Base-by-base conservation (phyloP, 1,140 invertebrate species). In the Bombus superbus region DNA sequence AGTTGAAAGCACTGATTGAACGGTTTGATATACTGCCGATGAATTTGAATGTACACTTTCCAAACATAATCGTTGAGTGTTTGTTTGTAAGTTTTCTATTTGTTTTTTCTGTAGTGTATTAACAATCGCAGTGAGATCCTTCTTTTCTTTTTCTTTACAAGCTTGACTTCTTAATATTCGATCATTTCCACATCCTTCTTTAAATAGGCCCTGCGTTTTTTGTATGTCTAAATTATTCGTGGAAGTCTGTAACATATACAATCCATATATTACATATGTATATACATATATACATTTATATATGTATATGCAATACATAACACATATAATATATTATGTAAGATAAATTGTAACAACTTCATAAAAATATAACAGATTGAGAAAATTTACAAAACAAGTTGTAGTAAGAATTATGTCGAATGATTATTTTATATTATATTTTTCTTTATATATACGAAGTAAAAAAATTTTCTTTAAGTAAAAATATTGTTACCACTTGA, bases 61-160 rank as follows among this genome's bases (percentile, higher is more conserved):
- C n/a, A 96, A 91, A 53, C 92, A 90, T 10, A 96, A 53, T 62
- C 81, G 89, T 85, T 89, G 88, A 18, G 74, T 83, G 25, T 87
- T 79, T 38, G 87, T 81, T 18, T 91, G 77, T 13, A 92, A 85
- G 64, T 91, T 93, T 87, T 93, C 94, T n/a, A 90, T 91, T 84
- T 93, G 92, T 28, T 91, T 92, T 42, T 89, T 90, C 13, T 88
- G 89, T 44, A 96, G 93, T 91, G 94, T 96, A 87, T 96, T 95
- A 73, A 96, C 91, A n/a, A 96, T 92, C 75, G 95, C 91, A 25
- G 95, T 96, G 79, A 97, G 92, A 95, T 97, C 95, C 95, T 97
- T 96, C 92, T 96, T 94, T 86, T 96, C 92, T 93, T 95, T 91
- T 85, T 95, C 91, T 69, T 90, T 92, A 53, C 57, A n/a, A 2